Conservation (phyloP, 2,113 vertebrate species). For the Xenus cinereus region DNA sequence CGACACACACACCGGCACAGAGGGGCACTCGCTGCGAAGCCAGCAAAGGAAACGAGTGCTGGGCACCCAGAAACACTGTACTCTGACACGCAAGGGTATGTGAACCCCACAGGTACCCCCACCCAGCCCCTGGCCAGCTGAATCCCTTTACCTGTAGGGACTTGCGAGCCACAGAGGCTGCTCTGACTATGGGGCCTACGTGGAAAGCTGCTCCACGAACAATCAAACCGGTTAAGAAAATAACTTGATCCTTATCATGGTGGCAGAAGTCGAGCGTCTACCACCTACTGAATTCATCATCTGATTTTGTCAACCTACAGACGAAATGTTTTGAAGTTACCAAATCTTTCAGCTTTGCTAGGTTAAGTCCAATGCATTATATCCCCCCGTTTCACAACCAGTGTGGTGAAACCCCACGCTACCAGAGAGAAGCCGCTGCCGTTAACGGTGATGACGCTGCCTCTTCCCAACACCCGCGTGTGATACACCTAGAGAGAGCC, state of each 20-base stretch:
- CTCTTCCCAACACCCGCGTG: rapidly evolving
- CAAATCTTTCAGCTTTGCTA: not conserved
- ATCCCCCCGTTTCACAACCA: not conserved
- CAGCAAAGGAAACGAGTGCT: not conserved
- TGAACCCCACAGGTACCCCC: not conserved
- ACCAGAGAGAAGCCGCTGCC: not conserved
- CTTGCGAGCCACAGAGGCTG: rapidly evolving
- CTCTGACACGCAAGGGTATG: rapidly evolving
- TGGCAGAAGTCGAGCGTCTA: not conserved
- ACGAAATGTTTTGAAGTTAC: not conserved
- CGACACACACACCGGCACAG: too few species aligned
- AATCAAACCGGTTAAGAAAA: not conserved
- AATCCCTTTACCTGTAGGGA: not conserved
- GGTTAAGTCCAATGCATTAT: not conserved
- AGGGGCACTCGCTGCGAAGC: too few species aligned
- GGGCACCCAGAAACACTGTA: not conserved
- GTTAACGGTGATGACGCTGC: rapidly evolving
- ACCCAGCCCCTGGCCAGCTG: not conserved
- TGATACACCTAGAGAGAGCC: rapidly evolving
- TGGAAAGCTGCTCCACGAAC: not conserved
- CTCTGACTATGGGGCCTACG: not conserved
- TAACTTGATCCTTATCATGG: not conserved
- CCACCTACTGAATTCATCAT: not conserved
- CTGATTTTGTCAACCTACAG: not conserved
- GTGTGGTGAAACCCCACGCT: not conserved